A percentile compares a stretch with the other conserved stretches of the same genome.
phyloP scores from a whole-genome alignment of 2,888 invertebrate species.

The Acronicta aceris region DNA sequence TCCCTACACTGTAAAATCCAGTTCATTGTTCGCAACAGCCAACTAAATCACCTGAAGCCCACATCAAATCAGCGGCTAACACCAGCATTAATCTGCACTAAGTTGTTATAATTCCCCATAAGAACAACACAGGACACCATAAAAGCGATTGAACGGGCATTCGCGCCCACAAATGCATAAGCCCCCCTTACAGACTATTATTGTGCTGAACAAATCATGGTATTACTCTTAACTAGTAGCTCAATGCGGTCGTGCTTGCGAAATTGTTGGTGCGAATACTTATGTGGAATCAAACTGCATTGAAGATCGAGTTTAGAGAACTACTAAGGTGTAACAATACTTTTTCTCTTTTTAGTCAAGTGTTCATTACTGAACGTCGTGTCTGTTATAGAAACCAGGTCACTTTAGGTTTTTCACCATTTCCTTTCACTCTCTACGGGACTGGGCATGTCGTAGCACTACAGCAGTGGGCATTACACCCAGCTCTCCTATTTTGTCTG shows the following conservation, averaged over 20 bases:
- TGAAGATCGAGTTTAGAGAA: not conserved
- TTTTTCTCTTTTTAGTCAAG: no score
- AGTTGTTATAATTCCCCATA: constrained; percentile 52
- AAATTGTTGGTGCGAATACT: not conserved
- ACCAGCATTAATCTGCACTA: constrained; percentile 42
- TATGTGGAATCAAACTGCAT: not conserved
- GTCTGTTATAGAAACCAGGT: no score
- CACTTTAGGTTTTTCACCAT: no score
- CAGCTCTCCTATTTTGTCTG: no score
- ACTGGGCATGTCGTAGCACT: no score
- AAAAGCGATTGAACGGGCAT: constrained; percentile 65
- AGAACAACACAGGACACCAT: constrained; percentile 68
- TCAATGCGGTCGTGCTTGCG: constrained; percentile 28
- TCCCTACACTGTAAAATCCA: constrained; percentile 10
- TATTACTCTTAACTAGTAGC: constrained; percentile 45
- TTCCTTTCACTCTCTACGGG: no score
- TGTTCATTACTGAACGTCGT: no score
- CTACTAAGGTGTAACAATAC: no score
- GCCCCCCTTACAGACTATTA: constrained; percentile 65
- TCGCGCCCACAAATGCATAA: constrained; percentile 70
- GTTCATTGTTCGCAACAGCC: constrained; percentile 32
- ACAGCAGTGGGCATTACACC: no score
- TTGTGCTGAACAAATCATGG: constrained; percentile 70
- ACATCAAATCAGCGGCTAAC: constrained; percentile 53
- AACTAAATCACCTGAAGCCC: constrained; percentile 48